These are phyloP conservation scores for Xylota segnis DNA, from an alignment of 2,888 invertebrate genomes.

Conservation along the genomic window DNA sequence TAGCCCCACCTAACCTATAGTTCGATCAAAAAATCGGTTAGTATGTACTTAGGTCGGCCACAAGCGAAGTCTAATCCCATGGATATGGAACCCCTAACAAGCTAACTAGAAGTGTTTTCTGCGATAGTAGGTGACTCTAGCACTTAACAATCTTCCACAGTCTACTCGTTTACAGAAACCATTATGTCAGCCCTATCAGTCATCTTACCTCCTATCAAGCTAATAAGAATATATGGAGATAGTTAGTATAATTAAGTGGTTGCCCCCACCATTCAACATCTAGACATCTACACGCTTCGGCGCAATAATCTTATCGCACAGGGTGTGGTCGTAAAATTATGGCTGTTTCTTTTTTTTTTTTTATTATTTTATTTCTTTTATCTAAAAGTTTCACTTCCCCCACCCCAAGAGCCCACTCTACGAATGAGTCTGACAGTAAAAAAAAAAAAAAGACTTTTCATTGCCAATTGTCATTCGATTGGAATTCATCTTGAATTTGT, in stretches of 20 bases:
- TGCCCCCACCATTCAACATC: constrained; percentile 26
- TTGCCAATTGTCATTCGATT: constrained; percentile 69
- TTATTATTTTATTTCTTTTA: neutral
- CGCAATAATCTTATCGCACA: constrained; percentile 42
- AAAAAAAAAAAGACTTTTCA: constrained; percentile 46
- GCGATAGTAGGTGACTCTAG: too few species aligned
- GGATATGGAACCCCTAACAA: too few species aligned
- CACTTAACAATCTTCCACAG: too few species aligned
- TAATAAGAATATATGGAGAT: neutral
- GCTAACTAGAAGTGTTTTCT: too few species aligned
- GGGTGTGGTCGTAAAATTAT: constrained; percentile 70
- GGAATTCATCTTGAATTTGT: constrained; percentile 76
- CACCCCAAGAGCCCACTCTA: constrained; percentile 37
- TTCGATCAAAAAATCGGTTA: too few species aligned
- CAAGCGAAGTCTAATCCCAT: too few species aligned
- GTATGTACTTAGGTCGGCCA: too few species aligned
- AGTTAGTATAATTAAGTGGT: constrained; percentile 35
- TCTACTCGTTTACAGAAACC: neutral
- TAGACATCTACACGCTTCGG: constrained; percentile 43
- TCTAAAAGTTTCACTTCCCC: constrained; percentile 48
- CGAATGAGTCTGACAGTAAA: constrained; percentile 17
- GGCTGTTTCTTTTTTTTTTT: constrained; percentile 12
- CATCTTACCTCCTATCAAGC: constrained; percentile 7
- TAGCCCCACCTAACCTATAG: too few species aligned
- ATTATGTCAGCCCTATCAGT: constrained; percentile 6